Evolutionary conservation across 2,797 vertebrate species (phyloP), one percentile per base, ranked within the genome.

Genomic region (Premnoplex brunnescens): DNA sequence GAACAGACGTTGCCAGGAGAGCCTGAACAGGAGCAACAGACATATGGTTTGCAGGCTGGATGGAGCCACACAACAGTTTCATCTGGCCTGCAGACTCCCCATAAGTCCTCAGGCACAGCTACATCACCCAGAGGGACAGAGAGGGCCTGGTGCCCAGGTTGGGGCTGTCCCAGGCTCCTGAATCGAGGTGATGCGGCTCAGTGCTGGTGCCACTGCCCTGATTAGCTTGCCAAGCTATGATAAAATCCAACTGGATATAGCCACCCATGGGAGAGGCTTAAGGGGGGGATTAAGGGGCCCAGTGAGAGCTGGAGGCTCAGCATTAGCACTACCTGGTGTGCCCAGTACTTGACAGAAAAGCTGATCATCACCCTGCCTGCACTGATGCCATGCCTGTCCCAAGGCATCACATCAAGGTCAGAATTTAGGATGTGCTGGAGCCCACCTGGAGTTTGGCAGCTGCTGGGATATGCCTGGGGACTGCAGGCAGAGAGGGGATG

Each of bases 151-250:
- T 6, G 32, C 19, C 55, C 48, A 12, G n/a, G 14, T 56, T 64
- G 59, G 30, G 71, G 51, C 26, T 37, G n/a, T 24, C 81, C 55
- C 49, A 54, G 6, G 10, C 52, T 74, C 51, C 46, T 3, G 30
- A 37, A 30, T 12, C 3, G 0, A 12, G 3, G 28, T 30, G 32
- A 37, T 39, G 18, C 32, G 19, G 16, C 27, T 14, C 66, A 41
- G 84, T 0, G 0, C 60, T 0, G 0, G 30, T 88, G n/a, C 52
- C 56, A 49, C 3, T 2, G 41, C 54, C 91, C 20, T 0, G 0
- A 6, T 86, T 17, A 89, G n/a, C 74, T 75, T 36, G 24, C 78
- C 80, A 72, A 59, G 71, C 58, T 26, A 6, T 8, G 54, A 32
- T 48, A 72, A 89, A 92, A 86, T 44, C 77, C 67, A 73, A 85